These are phyloP conservation scores for Smittia sp. DNA, from an alignment of 2,888 invertebrate genomes.

Conservation along the genomic window DNA sequence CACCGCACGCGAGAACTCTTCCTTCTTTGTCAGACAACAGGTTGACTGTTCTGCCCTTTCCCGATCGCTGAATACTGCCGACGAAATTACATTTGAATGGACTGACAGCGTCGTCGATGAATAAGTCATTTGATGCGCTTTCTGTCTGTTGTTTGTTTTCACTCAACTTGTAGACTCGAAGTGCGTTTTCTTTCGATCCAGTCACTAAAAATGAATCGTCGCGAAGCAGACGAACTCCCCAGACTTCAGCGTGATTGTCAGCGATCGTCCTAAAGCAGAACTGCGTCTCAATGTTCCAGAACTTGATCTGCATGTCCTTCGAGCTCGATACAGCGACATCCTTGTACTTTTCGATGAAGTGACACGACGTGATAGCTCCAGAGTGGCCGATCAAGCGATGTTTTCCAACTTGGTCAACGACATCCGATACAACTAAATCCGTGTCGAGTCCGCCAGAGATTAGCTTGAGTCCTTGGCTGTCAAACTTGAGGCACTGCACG, in stretches of 20 bases:
- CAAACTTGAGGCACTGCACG: slow-evolving; percentile 79
- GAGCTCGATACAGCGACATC: slow-evolving; percentile 76
- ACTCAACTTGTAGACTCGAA: slow-evolving; percentile 79
- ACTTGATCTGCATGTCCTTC: slow-evolving; percentile 92
- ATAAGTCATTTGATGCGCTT: slow-evolving; percentile 50
- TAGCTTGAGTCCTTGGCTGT: slow-evolving; percentile 75
- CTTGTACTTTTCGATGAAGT: slow-evolving; percentile 65
- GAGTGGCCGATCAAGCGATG: slow-evolving; percentile 90
- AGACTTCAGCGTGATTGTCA: slow-evolving; percentile 85
- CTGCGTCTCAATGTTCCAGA: slow-evolving; percentile 94
- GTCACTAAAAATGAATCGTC: slow-evolving; percentile 82
- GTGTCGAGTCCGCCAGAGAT: slow-evolving; percentile 89
- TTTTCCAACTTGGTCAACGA: slow-evolving; percentile 85
- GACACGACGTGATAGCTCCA: slow-evolving; percentile 77
- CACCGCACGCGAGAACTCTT: slow-evolving; percentile 75
- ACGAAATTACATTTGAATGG: slow-evolving; percentile 72
- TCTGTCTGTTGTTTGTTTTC: slow-evolving; percentile 58
- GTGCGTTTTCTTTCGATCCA: slow-evolving; percentile 79
- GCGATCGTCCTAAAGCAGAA: slow-evolving; percentile 94
- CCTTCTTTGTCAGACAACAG: slow-evolving; percentile 70
- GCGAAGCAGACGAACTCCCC: slow-evolving; percentile 76
- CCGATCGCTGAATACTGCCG: slow-evolving; percentile 75
- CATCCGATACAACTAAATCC: slow-evolving; percentile 92
- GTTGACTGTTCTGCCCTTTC: slow-evolving; percentile 75
- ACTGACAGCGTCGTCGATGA: slow-evolving; percentile 54